A percentile compares a stretch with the other conserved stretches of the same genome.
These are phyloP conservation scores for Bruchidius siliquastri DNA, from an alignment of 2,888 invertebrate genomes.

Conservation along the genomic window DNA sequence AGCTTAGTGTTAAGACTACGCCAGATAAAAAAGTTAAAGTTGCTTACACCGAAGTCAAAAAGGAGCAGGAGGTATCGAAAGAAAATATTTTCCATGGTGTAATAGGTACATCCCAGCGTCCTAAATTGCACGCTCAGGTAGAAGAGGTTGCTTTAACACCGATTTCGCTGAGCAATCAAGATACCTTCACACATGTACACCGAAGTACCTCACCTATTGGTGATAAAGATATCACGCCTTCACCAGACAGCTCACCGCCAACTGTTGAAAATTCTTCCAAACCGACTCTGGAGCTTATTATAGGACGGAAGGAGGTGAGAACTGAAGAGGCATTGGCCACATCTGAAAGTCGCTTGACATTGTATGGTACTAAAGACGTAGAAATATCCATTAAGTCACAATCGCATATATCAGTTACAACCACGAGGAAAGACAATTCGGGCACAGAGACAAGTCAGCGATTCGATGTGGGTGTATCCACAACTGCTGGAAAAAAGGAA, in stretches of 20 bases:
- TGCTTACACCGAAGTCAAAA: constrained; percentile 23
- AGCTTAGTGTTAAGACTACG: constrained; percentile 30
- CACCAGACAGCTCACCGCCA: constrained; percentile 30
- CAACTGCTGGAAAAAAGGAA: constrained; percentile 45
- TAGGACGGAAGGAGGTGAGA: constrained; percentile 52
- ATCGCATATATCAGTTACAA: constrained; percentile 51
- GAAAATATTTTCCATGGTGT: constrained; percentile 17
- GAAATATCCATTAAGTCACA: constrained; percentile 54
- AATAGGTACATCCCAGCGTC: constrained; percentile 13
- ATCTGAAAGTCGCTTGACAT: constrained; percentile 51
- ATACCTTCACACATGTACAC: constrained; percentile 27
- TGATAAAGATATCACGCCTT: constrained; percentile 38
- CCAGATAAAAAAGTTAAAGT: constrained; percentile 30
- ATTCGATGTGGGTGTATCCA: constrained; percentile 48
- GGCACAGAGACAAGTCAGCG: constrained; percentile 49
- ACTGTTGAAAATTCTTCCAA: constrained; percentile 15
- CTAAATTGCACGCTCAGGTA: neutral
- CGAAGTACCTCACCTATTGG: constrained; percentile 47
- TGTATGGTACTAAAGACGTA: constrained; percentile 52
- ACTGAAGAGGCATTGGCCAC: constrained; percentile 52
- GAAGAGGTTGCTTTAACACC: constrained; percentile 4
- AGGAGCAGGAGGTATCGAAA: constrained; percentile 10
- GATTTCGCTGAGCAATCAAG: constrained; percentile 2
- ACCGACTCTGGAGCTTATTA: constrained; percentile 50
- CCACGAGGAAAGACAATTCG: constrained; percentile 43